A percentile compares a stretch with the other conserved stretches of the same genome.
Evolutionary conservation across 2,113 vertebrate genomes (phyloP).

Genomic region (Malurus elegans): DNA sequence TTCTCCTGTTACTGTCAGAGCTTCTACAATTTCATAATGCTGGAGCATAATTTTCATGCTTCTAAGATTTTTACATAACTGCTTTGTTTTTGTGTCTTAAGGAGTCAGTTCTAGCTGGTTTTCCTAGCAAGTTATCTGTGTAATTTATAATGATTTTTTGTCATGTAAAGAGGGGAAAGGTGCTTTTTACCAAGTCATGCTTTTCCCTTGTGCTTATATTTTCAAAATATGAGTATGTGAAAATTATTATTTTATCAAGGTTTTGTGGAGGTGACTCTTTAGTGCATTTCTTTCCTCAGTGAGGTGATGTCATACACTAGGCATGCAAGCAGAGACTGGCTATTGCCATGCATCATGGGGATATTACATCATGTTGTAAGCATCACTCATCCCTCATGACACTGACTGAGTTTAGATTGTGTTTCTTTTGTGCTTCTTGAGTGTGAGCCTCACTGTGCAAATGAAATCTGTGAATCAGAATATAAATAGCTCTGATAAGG

Average conservation of each 20-base stretch:
- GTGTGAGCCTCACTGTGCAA: neutral
- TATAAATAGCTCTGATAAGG: neutral
- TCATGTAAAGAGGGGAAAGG: neutral
- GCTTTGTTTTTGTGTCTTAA: neutral
- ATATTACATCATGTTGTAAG: rapidly evolving
- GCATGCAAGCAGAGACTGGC: neutral
- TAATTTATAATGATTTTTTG: neutral
- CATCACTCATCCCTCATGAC: neutral
- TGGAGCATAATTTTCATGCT: neutral
- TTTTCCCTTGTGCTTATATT: neutral
- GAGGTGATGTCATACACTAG: neutral
- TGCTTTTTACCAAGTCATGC: neutral
- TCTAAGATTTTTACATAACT: neutral
- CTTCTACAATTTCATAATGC: neutral
- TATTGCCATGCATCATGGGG: neutral
- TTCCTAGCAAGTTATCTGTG: neutral
- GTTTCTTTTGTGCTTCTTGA: neutral
- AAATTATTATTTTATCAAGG: neutral
- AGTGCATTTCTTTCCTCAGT: neutral
- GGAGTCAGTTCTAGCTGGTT: neutral
- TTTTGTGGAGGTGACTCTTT: neutral
- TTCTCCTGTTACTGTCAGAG: neutral
- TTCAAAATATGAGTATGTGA: neutral
- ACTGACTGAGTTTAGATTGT: neutral
- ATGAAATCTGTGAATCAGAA: neutral